phyloP scores from a whole-genome alignment of 2,797 vertebrate species.

The Premnoplex brunnescens region DNA sequence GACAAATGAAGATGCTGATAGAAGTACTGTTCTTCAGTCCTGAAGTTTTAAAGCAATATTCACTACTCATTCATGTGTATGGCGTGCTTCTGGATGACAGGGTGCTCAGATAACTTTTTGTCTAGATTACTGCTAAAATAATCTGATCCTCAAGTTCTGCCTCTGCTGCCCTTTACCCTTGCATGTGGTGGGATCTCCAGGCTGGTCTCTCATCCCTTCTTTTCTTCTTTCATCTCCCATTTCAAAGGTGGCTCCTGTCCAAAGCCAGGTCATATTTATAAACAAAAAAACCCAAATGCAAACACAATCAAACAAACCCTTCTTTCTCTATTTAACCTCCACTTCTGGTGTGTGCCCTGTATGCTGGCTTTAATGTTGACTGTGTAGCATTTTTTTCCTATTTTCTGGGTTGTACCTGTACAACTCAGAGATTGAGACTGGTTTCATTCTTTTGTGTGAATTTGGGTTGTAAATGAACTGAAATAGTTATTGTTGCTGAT shows the following conservation, averaged over 20 bases:
- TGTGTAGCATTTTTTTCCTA: neutral
- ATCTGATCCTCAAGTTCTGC: neutral
- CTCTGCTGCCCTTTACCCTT: neutral
- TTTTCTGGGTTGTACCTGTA: neutral
- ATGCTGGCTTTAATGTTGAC: neutral
- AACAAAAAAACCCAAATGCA: neutral
- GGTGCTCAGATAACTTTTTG: neutral
- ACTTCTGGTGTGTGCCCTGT: neutral
- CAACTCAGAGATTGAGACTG: neutral
- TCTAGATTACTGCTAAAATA: neutral
- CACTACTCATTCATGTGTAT: neutral
- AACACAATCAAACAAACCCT: fast-evolving
- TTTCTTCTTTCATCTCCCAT: neutral
- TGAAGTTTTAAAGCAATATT: constrained; percentile 14
- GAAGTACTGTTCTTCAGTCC: neutral
- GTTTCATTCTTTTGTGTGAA: neutral
- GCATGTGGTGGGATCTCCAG: fast-evolving
- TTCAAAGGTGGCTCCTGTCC: neutral
- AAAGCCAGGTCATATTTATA: neutral
- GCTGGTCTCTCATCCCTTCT: neutral
- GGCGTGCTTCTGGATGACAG: neutral
- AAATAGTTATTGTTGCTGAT: neutral
- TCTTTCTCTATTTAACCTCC: neutral
- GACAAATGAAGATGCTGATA: neutral
- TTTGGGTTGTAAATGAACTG: neutral